Evolutionary conservation across 2,113 vertebrate genomes (phyloP), one percentile per base, ranked within the genome.

Genomic region (Chionis minor): DNA sequence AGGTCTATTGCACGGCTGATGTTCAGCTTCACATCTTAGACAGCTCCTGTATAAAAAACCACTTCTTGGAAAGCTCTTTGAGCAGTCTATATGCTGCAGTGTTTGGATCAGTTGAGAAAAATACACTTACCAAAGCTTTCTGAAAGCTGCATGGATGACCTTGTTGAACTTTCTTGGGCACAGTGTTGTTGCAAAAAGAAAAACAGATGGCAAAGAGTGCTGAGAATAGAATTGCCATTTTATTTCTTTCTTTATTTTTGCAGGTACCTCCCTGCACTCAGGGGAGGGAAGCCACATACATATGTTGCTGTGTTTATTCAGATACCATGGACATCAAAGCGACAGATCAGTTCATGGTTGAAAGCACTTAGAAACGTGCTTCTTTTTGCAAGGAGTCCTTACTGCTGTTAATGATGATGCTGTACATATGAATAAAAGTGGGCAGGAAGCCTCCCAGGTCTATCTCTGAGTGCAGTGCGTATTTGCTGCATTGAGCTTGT

Each of bases 91-190:
- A 45, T 55, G 30, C 49, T 90, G n/a, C 67, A 33, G 44, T 49
- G 40, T 72, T 92, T 91, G 70, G 72, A 82, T 81, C 78, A 61
- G 32, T 63, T 87, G 49, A 71, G 92, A 84, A 81, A 94, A 92
- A 92, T 38, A 38, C 72, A 59, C 38, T 91, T 83, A 61, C 11
- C 59, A 81, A 78, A 91, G 63, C 69, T 88, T 88, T 83, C 67
- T 88, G 63, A 80, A 69, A 62, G 74, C 82, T 87, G 35, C 33
- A 13, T 67, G 59, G 45, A 32, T 91, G 56, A 92, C 47, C 44
- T 19, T 18, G 21, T 51, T 79, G 84, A 91, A 75, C 61, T 78
- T 79, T 54, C 51, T 73, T 63, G 52, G 52, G 47, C 51, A 80
- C 27, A 27, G 47, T 35, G 32, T 15, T 58, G 26, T 72, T 86